These are phyloP conservation scores for Platalea minor DNA, from an alignment of 2,797 vertebrate genomes.

Conservation along the genomic window DNA sequence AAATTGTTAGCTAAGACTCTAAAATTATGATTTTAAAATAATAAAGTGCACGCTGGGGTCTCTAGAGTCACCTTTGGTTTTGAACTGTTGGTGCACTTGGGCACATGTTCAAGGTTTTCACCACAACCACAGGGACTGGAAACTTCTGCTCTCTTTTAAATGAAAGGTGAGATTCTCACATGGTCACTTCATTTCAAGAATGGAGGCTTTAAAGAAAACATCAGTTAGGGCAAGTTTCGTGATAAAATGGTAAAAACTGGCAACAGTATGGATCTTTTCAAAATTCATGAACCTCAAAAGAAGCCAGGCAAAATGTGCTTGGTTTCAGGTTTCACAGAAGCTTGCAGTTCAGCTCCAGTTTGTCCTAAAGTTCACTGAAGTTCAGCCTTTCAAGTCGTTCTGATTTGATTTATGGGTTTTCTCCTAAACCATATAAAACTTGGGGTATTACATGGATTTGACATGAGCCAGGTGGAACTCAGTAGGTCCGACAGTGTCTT, in stretches of 20 bases:
- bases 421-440: conserved; percentile 37
- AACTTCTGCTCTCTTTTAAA: not conserved
- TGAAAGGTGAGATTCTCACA: not conserved
- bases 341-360: conserved; percentile 6
- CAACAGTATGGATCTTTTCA: not conserved
- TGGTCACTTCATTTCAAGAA: not conserved
- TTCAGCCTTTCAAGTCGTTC: conserved; percentile 46
- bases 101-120: not conserved
- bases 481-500: not conserved
- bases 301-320: not conserved
- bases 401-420: not conserved
- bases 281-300: conserved; percentile 28
- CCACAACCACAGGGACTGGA: not conserved
- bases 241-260: not conserved
- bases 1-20: not conserved
- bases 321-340: conserved; percentile 46
- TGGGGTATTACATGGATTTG: conserved; percentile 33
- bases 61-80: not conserved
- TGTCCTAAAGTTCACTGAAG: conserved; percentile 45
- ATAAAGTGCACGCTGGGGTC: not conserved
- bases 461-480: conserved; percentile 45
- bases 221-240: not conserved
- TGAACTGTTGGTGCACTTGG: not conserved
- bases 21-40: not conserved
- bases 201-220: not conserved